Conservation (phyloP, 2,113 vertebrate genomes). For the Paedocypris sp. region DNA sequence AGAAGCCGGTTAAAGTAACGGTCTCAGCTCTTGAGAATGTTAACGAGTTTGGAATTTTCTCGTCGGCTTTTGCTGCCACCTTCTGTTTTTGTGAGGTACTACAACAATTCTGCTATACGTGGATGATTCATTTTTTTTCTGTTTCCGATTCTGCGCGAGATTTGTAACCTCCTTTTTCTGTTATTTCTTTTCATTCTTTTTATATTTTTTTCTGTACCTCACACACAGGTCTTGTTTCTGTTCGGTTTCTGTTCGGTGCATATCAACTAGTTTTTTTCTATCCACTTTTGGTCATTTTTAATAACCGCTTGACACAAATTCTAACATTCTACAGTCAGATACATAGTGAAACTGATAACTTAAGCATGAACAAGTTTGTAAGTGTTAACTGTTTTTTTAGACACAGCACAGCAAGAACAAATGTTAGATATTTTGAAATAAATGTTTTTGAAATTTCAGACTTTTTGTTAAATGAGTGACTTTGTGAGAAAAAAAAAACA, state of each 20-base stretch:
- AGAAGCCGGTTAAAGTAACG: too few species aligned
- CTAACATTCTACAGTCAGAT: conserved; percentile 12
- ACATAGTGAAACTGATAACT: conserved; percentile 20
- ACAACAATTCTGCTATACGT: background rate
- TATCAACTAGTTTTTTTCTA: too few species aligned
- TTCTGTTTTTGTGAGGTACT: conserved; percentile 24
- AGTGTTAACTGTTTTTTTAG: conserved; percentile 12
- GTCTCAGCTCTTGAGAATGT: too few species aligned
- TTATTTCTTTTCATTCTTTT: background rate
- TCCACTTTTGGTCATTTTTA: too few species aligned
- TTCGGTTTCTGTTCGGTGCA: too few species aligned
- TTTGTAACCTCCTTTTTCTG: too few species aligned
- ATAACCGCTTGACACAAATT: background rate
- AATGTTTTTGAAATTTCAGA: too few species aligned
- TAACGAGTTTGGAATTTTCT: too few species aligned
- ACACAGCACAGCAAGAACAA: background rate
- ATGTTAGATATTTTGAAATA: background rate
- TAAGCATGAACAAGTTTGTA: conserved; percentile 25
- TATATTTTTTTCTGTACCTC: background rate
- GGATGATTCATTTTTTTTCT: background rate
- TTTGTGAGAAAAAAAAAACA: too few species aligned
- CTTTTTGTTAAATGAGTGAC: too few species aligned
- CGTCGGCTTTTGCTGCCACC: conserved; percentile 18
- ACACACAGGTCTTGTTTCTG: too few species aligned
- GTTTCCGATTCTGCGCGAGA: too few species aligned